Evolutionary conservation across 2,113 vertebrate genomes (phyloP), one percentile per base, ranked within the genome.

Genomic region (Gallinago paraguaiae): DNA sequence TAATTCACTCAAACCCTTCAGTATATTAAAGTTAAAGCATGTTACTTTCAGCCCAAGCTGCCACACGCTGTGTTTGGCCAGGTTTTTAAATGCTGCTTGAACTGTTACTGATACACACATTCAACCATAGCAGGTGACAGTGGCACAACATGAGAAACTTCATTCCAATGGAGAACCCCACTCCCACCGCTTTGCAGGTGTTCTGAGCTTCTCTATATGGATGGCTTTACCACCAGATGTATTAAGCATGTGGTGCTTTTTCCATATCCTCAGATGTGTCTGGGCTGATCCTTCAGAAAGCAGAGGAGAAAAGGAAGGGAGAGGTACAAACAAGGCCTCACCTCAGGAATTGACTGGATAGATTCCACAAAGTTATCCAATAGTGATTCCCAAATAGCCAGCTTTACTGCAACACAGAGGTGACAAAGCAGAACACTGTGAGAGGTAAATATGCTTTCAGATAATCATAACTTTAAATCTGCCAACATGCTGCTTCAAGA

Each of bases 321-420:
- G 48, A 75, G 25, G 30, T 68, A 91, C 28, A 78, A 77, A 84
- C 15, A 80, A 82, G 35, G 78, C 90, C 90, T 98, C 98, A 99
- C 99, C 99, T 99, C 99, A 93, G 99, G 99, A 96, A 99, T 99
- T 39, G 99, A 98, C 80, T 99, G 99, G 97, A 99, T 99, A 43
- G 99, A 99, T 74, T 99, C 99, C 74, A 99, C 98, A 96, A 99
- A 99, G 90, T 98, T 98, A 97, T 99, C 99, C 95, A 99, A 86
- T n/a, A 98, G 97, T 7, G 99, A 98, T 94, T 99, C 99, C 99
- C 99, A 99, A 97, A 99, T 99, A 33, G 99, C 99, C 97, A 99
- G 97, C 96, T 99, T 99, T 82, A 99, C 99, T 99, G 97, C 61
- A 97, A 97, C 64, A 97, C 31, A 93, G 60, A 97, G 41, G 65